Percentiles rank a stretch among this genome's conserved stretches.
These are phyloP conservation scores for Pelodiscus sinensis DNA, from an alignment of 2,113 vertebrate species.

Conservation along the genomic window DNA sequence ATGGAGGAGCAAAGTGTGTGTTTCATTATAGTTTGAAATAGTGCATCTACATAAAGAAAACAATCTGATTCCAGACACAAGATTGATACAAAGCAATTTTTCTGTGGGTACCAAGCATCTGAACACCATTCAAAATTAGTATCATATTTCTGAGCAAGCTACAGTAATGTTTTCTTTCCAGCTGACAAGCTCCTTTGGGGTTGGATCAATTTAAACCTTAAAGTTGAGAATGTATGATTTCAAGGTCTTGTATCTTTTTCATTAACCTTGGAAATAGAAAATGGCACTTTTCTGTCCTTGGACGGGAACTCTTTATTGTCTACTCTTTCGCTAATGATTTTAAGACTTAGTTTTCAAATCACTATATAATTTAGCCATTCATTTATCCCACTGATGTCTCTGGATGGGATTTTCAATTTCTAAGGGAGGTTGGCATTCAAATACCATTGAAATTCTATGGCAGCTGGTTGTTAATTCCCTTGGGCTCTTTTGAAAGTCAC, in stretches of 20 bases:
- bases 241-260: constrained; percentile 8
- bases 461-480: not conserved
- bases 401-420: not conserved
- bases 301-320: constrained; percentile 58
- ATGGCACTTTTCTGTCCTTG: constrained; percentile 40
- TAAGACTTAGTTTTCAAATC: not conserved
- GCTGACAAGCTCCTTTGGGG: constrained; percentile 51
- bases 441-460: not conserved
- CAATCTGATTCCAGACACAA: not conserved
- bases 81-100: not conserved
- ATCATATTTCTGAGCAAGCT: not conserved
- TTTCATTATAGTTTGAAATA: not conserved
- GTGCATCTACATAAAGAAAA: not conserved
- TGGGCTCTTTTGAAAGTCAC: constrained; percentile 16
- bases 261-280: constrained; percentile 55
- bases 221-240: not conserved
- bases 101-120: not conserved
- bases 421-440: not conserved
- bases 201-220: constrained; percentile 52
- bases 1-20: not conserved
- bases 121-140: not conserved
- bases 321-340: constrained; percentile 3
- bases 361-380: not conserved
- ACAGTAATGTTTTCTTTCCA: not conserved
- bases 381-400: not conserved